A percentile compares a stretch with the other conserved stretches of the same genome.
Evolutionary conservation across 2,113 vertebrate genomes (phyloP).

Genomic region (Pangasianodon gigas): DNA sequence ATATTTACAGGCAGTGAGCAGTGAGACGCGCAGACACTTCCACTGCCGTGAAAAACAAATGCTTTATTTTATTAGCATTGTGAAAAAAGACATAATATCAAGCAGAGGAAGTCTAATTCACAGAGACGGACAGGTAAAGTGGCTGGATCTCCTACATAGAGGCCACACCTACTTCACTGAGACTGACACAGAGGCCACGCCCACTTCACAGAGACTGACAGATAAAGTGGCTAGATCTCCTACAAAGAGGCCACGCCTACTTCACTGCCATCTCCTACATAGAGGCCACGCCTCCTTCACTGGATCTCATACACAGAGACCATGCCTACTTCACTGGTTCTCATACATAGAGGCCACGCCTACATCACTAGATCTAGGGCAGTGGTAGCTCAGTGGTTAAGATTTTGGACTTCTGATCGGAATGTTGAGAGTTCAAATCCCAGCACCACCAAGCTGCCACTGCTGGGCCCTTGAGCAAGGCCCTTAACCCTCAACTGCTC

Average conservation of each 20-base stretch:
- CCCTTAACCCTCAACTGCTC: too few species aligned
- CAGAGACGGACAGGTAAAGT: neutral
- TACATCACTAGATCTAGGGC: too few species aligned
- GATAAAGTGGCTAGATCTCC: neutral
- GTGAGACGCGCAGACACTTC: neutral
- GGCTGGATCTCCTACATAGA: too few species aligned
- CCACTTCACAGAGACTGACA: neutral
- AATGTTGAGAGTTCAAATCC: too few species aligned
- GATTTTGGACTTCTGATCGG: too few species aligned
- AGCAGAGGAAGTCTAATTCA: neutral
- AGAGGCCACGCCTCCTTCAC: neutral
- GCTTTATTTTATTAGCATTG: neutral
- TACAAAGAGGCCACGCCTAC: neutral
- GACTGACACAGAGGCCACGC: neutral
- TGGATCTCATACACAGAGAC: neutral
- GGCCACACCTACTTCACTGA: neutral
- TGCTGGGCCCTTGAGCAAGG: too few species aligned
- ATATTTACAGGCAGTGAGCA: neutral
- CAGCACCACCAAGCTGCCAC: too few species aligned
- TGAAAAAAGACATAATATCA: neutral
- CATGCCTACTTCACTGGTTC: neutral
- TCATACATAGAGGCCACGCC: neutral
- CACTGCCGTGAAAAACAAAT: neutral
- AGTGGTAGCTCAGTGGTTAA: too few species aligned
- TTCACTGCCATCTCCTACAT: neutral